Evolutionary conservation across 2,888 invertebrate species (phyloP), one percentile per base, ranked within the genome.

Genomic region (Ochlodes sylvanus): DNA sequence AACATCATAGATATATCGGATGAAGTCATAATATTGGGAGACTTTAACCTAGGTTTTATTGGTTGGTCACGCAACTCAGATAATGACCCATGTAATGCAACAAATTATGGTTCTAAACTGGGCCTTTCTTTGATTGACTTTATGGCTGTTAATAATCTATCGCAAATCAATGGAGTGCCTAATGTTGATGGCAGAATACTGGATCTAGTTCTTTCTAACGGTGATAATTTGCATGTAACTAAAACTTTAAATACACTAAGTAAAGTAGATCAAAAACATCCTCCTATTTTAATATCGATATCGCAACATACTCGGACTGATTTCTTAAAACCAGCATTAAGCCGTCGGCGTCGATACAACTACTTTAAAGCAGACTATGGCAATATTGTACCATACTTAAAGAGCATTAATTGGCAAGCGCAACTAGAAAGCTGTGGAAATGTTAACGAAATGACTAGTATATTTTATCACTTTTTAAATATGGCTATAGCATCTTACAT

Each of bases 21-120:
- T 32, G 60, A 70, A 7, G 50, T 70, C 7, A 60, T 74, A 7
- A 57, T 72, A 17, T 7, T 74, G 2, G 72, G 72, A 6, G 70
- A 72, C 54, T 75, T 75, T 41, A 72, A 73, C 47, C 14, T 72
- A 9, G 55, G 68, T 15, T 69, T 69, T 34, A 70, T 73, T 14
- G 15, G 69, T 9, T 73, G 73, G 72, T 42, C 17, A 9, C 15
- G 34, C 7, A 5, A 38, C 0, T 21, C 41, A 2, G 38, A 60
- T 57, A 7, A 9, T 19, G 55, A 52, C 5, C 52, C 63, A 14
- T 64, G 69, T 63, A 63, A 2, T 32, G 63, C 72, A n/a, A 19
- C 62, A 9, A 68, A 69, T n/a, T 70, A 65, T 63, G 58, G 27
- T 60, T 66, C 54, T 15, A 9, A 12, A n/a, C 32, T 75, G 3